phyloP scores from a whole-genome alignment of 2,797 vertebrate genomes.

The Saxicola maurus region DNA sequence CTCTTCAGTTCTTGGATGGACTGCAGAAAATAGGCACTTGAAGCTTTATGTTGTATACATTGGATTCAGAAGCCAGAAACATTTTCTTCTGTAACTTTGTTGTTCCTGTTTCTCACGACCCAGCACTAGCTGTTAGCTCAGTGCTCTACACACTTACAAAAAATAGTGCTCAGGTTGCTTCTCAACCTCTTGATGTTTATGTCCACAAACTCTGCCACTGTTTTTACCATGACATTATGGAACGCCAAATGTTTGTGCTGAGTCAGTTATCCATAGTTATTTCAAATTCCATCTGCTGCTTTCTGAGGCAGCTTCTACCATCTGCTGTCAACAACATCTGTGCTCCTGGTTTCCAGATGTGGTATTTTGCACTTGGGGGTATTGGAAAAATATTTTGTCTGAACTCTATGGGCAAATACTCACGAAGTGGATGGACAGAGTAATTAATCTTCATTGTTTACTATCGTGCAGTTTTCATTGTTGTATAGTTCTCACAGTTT shows the following conservation, averaged over 20 bases:
- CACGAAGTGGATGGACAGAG: not conserved
- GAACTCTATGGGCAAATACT: not conserved
- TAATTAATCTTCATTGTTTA: not conserved
- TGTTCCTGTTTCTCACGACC: not conserved
- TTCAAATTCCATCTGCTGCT: not conserved
- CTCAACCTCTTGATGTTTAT: not conserved
- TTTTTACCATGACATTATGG: not conserved
- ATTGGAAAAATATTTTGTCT: not conserved
- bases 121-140: not conserved
- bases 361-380: not conserved
- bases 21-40: not conserved
- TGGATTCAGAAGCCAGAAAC: not conserved
- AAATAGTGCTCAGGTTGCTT: not conserved
- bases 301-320: not conserved
- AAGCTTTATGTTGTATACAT: not conserved
- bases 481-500: not conserved
- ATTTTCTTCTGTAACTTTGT: not conserved
- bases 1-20: not conserved
- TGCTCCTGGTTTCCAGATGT: slow-evolving; percentile 7
- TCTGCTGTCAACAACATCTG: not conserved
- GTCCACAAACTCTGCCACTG: not conserved
- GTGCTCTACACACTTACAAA: not conserved
- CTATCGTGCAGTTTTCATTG: not conserved
- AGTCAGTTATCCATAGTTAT: not conserved
- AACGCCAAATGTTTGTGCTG: rapidly evolving